Evolutionary conservation across 2,797 vertebrate genomes (phyloP), one percentile per base, ranked within the genome.

Genomic region (Synaphobranchus kaupii): DNA sequence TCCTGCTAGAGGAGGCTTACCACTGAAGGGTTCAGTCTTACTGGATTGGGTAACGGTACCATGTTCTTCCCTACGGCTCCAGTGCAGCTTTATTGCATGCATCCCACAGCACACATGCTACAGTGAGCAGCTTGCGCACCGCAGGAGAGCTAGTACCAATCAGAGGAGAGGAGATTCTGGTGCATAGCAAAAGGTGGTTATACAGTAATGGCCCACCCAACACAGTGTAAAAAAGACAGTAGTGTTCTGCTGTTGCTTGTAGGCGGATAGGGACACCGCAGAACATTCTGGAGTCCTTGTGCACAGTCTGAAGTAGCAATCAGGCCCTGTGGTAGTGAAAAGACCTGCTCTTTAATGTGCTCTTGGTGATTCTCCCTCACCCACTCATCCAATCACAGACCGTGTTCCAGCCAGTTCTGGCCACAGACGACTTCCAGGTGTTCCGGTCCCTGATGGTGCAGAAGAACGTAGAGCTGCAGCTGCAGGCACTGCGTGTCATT

Each of bases 401-500:
- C 10, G 96, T 98, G 89, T 96, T 99, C 94, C 98, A 98, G 92
- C 97, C 98, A 0, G 97, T 99, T 87, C 85, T 99, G 91, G 98
- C 99, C 85, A 97, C 98, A 90, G 98, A 98, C 90, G 99, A 99
- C 92, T 99, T 99, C 93, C 97, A 97, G 92, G 96, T 98, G 88
- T 99, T 99, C 94, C 98, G 98, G 89, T 96, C 97, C 31, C 94
- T 99, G 95, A 99, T 99, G 99, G 96, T 98, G 76, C 98, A 99
- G 94, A 99, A 98, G 95, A 99, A 99, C 88, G 96, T 98, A 91
- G 99, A 99, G 95, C 97, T 99, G 92, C 98, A 99, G 93, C 95
- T 99, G 92, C 98, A 99, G 93, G 99, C 99, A 31, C 97, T 99
- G 92, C 95, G 96, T 58, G 97, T 99, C 90, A 98, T 99, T 90